Evolutionary conservation across 2,113 vertebrate genomes (phyloP), one percentile per base, ranked within the genome.

Genomic region (Talpa occidentalis): DNA sequence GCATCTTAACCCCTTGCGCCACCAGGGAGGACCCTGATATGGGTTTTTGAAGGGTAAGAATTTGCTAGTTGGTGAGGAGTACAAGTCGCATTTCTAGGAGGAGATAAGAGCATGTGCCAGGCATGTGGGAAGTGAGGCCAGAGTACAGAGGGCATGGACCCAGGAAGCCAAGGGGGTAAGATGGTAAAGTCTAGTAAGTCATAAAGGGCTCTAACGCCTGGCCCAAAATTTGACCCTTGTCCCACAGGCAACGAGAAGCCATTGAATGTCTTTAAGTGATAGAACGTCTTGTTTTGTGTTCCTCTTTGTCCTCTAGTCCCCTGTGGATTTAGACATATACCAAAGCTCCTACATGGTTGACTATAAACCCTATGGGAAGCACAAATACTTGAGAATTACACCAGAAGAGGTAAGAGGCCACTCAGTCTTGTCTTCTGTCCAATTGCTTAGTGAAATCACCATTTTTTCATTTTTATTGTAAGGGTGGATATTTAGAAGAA

Each of bases 251-350:
- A 24, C 3, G 17, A 82, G 44, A 52, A 70, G 15, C 26, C 56
- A 14, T 1, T 5, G 2, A 44, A 26, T 32, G 56, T 35, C 47
- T 52, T 42, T 74, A 24, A 32, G 17, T 7, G 42, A 11, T 14
- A 16, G 16, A 24, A 4, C 7, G 24, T 76, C 69, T 67, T 87
- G 44, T 62, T 79, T 62, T 37, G 1, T 69, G 2, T 30, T 30
- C 47, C 74, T 11, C 47, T 8, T 66, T 90, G 42, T 78, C 9
- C 0, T 90, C 22, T 85, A 98, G 98, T 78, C 22, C 1, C 69
- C 85, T 0, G 76, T 97, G 10, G 86, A 97, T 0, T 83, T 40
- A 16, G 96, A 93, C 44, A 96, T 49, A 54, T 98, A 98, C 78
- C 87, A 62, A 77, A 98, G 94, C 73, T 78, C 28, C 0, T 98